A percentile compares a stretch with the other conserved stretches of the same genome.
phyloP scores from a whole-genome alignment of 2,888 invertebrate genomes.

The Malacosoma neustria region DNA sequence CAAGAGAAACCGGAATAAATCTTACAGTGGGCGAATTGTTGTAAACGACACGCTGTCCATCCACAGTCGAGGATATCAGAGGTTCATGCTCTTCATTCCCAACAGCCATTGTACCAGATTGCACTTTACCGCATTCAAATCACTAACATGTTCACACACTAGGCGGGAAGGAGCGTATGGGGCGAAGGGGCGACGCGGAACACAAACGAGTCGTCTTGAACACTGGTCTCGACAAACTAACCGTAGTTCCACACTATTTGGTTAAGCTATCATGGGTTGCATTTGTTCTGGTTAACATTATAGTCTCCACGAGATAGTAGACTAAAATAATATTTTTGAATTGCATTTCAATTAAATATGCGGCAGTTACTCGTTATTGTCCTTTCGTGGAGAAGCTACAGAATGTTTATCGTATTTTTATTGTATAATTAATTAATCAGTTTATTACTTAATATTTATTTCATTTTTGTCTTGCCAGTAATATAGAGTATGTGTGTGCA shows the following conservation, averaged over 20 bases:
- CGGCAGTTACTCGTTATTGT: too few species aligned
- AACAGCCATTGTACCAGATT: conserved; percentile 41
- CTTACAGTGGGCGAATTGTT: conserved; percentile 53
- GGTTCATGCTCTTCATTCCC: conserved; percentile 68
- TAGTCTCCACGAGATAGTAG: too few species aligned
- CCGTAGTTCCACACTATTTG: background rate
- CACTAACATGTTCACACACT: conserved; percentile 28
- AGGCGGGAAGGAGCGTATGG: background rate
- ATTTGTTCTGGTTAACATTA: background rate
- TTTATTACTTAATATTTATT: too few species aligned
- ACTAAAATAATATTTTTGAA: too few species aligned
- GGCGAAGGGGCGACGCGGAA: background rate
- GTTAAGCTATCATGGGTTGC: background rate
- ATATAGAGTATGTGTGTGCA: too few species aligned
- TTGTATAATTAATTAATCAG: too few species aligned
- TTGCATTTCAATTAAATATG: too few species aligned
- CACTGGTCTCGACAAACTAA: background rate
- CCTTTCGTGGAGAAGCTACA: too few species aligned
- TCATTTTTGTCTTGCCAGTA: too few species aligned
- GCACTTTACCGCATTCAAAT: conserved; percentile 10
- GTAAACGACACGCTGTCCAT: conserved; percentile 55
- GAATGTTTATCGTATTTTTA: too few species aligned
- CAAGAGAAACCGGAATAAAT: too few species aligned
- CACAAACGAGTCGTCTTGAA: background rate
- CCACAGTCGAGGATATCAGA: conserved; percentile 57